Percentiles rank a stretch among this genome's conserved stretches.
Evolutionary conservation across 2,888 invertebrate genomes (phyloP).

Genomic region (Drosophila ochracea): DNA sequence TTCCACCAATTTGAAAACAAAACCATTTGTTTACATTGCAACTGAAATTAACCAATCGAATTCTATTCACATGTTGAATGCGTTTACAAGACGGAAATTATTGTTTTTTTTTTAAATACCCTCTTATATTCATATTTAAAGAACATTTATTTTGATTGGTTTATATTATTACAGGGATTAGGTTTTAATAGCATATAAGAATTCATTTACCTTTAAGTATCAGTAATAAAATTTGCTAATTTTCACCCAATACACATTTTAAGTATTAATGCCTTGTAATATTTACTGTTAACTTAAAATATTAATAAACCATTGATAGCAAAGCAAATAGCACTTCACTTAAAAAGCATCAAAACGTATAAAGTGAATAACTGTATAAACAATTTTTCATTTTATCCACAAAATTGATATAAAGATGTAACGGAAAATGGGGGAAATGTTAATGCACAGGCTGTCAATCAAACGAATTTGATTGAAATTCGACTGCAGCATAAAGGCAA

Average conservation of each 20-base stretch:
- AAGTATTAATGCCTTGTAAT: conserved; percentile 20
- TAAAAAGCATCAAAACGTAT: conserved; percentile 19
- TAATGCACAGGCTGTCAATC: conserved; percentile 66
- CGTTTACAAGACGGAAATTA: not conserved
- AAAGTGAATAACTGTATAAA: conserved; percentile 35
- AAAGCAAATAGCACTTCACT: conserved; percentile 59
- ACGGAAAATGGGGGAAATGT: conserved; percentile 37
- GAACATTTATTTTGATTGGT: not conserved
- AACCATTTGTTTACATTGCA: not conserved
- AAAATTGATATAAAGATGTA: conserved; percentile 20
- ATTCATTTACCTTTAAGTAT: not conserved
- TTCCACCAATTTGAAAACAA: not conserved
- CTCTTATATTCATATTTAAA: not conserved
- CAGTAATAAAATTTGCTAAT: conserved; percentile 6
- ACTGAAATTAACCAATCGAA: not conserved
- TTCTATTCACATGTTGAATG: not conserved
- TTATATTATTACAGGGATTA: not conserved
- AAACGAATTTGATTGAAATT: conserved; percentile 63
- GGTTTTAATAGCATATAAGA: not conserved
- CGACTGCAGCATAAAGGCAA: conserved; percentile 38
- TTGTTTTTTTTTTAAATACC: not conserved
- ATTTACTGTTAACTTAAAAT: conserved; percentile 40
- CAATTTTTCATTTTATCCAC: conserved; percentile 18
- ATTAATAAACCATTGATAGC: conserved; percentile 55
- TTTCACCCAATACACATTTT: not conserved